A percentile compares a stretch with the other conserved stretches of the same genome.
phyloP scores from a whole-genome alignment of 2,113 vertebrate genomes.

The Rhinichthys klamathensis region DNA sequence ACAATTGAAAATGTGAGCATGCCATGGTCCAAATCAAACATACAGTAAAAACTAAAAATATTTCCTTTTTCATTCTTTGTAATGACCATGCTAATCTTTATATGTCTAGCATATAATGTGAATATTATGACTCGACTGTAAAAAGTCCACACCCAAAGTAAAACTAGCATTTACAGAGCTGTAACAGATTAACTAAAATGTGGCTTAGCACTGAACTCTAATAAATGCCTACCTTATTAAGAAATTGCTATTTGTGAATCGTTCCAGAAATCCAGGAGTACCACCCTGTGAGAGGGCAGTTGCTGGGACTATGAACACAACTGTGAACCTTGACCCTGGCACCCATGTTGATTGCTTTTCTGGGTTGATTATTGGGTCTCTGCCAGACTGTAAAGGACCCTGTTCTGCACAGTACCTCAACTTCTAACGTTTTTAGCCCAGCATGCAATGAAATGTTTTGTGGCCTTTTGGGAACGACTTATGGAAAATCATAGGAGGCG shows the following conservation, averaged over 20 bases:
- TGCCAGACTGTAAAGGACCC: slow-evolving; percentile 38
- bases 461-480: slow-evolving; percentile 45
- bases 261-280: slow-evolving; percentile 37
- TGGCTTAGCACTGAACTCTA: slow-evolving; percentile 39
- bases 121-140: slow-evolving; percentile 52
- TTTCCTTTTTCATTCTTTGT: slow-evolving; percentile 41
- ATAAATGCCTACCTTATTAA: slow-evolving; percentile 42
- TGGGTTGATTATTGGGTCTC: slow-evolving; percentile 18
- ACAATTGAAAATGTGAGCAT: slow-evolving; percentile 17
- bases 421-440: slow-evolving; percentile 21
- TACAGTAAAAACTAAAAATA: slow-evolving; percentile 40
- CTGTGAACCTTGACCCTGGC: slow-evolving; percentile 38
- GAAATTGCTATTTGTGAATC: slow-evolving; percentile 28
- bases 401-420: slow-evolving; percentile 33
- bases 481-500: slow-evolving; percentile 30
- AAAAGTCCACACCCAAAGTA: slow-evolving; percentile 44
- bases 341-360: slow-evolving; percentile 19
- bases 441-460: slow-evolving; percentile 34
- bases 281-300: slow-evolving; percentile 42
- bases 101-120: slow-evolving; percentile 55
- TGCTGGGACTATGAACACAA: slow-evolving; percentile 10
- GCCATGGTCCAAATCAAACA: slow-evolving; percentile 39
- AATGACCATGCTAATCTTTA: slow-evolving; percentile 55
- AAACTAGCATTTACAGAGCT: slow-evolving; percentile 36
- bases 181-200: slow-evolving; percentile 42